phyloP scores from a whole-genome alignment of 2,797 vertebrate species.

The Streptopelia turtur region DNA sequence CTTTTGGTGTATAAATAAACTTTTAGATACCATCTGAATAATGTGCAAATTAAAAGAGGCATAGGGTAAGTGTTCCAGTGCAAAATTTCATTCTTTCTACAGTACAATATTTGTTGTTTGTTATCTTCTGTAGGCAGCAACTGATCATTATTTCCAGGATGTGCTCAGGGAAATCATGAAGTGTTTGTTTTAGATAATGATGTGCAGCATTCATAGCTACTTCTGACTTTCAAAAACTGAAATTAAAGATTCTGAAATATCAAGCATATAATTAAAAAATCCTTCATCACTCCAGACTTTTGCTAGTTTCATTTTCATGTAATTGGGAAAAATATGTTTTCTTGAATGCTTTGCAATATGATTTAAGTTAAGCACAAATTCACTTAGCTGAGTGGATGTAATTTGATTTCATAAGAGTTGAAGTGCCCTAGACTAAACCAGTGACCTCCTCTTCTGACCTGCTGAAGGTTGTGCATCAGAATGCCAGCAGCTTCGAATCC shows the following conservation, averaged over 20 bases:
- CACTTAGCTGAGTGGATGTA: conserved; percentile 46
- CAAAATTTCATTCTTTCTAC: conserved; percentile 29
- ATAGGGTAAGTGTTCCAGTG: background rate
- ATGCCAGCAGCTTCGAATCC: background rate
- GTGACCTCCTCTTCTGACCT: conserved; percentile 14
- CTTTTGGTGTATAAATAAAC: conserved; percentile 44
- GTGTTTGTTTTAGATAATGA: conserved; percentile 68
- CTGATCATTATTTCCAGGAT: conserved; percentile 64
- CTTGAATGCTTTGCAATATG: conserved; percentile 18
- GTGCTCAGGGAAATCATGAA: conserved; percentile 57
- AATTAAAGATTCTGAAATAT: conserved; percentile 60
- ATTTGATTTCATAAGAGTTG: conserved; percentile 32
- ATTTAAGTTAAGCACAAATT: conserved; percentile 55
- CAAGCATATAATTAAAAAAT: conserved; percentile 40
- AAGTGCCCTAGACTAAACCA: background rate
- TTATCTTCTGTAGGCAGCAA: conserved; percentile 56
- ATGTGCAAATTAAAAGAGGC: conserved; percentile 36
- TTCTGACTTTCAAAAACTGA: conserved; percentile 53
- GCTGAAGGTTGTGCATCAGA: background rate
- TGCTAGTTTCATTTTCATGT: conserved; percentile 58
- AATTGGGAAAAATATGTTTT: conserved; percentile 56
- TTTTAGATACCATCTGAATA: conserved; percentile 34
- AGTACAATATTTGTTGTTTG: conserved; percentile 55
- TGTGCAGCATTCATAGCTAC: conserved; percentile 37
- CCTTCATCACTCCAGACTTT: conserved; percentile 29